A percentile compares a stretch with the other conserved stretches of the same genome.
phyloP scores from a whole-genome alignment of 2,113 vertebrate species.

The Emydocephalus ijimae region DNA sequence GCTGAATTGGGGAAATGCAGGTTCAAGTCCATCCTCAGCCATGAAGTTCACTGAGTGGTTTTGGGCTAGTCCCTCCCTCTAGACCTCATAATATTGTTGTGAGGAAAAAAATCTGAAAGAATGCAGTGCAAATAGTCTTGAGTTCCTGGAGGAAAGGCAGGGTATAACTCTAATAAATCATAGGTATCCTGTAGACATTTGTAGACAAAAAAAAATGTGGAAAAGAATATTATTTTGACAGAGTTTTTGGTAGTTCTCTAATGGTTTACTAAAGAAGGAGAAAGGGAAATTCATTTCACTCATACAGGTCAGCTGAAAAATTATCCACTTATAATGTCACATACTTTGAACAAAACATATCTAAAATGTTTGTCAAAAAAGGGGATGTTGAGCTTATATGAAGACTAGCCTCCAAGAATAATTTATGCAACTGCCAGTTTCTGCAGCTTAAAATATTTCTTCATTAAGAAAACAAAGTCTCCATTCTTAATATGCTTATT shows the following conservation, averaged over 20 bases:
- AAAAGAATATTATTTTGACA: neutral
- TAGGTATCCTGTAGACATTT: neutral
- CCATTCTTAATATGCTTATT: slow-evolving; percentile 76
- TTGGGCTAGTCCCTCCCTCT: neutral
- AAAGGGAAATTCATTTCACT: slow-evolving; percentile 2
- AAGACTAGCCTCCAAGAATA: slow-evolving; percentile 34
- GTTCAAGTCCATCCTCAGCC: neutral
- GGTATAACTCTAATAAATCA: neutral
- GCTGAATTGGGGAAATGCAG: neutral
- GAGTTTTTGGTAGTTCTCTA: neutral
- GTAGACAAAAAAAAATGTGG: neutral
- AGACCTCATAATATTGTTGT: neutral
- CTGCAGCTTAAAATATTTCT: slow-evolving; percentile 66
- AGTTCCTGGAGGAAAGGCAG: neutral
- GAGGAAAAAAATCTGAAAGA: neutral
- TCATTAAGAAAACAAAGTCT: slow-evolving; percentile 72
- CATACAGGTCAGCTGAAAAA: slow-evolving; percentile 9
- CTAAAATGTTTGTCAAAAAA: neutral
- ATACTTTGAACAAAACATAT: slow-evolving; percentile 59
- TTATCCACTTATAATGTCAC: slow-evolving; percentile 74
- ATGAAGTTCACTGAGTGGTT: neutral
- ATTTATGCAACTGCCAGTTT: slow-evolving; percentile 63
- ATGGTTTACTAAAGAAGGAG: neutral
- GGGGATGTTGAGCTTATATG: slow-evolving; percentile 6
- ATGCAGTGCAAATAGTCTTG: neutral